phyloP scores from a whole-genome alignment of 1,140 invertebrate species.

The Drosophila arizonae region DNA sequence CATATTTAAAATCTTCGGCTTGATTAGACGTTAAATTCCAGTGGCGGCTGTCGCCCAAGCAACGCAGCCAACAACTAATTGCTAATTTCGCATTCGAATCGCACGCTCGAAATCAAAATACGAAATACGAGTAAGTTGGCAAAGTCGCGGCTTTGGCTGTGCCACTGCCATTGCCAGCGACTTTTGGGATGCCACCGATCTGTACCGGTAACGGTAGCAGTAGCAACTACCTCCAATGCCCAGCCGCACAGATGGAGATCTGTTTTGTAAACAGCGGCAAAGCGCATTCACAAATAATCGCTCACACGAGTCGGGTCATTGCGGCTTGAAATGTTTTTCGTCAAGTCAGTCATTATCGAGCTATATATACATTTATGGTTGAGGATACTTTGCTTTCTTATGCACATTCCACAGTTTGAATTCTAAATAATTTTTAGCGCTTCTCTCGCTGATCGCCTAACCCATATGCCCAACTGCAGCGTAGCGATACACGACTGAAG shows the following conservation, averaged over 20 bases:
- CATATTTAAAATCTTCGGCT: constrained; percentile 72
- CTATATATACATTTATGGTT: too few species aligned
- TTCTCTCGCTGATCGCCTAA: not conserved
- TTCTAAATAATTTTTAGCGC: too few species aligned
- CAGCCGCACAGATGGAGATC: constrained; percentile 32
- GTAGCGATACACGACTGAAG: constrained; percentile 21
- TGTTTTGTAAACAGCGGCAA: constrained; percentile 15
- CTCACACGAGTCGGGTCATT: not conserved
- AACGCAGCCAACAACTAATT: constrained; percentile 66
- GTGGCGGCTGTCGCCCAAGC: constrained; percentile 58
- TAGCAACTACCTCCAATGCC: not conserved
- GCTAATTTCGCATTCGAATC: constrained; percentile 77
- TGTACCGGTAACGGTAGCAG: not conserved
- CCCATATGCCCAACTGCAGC: constrained; percentile 25
- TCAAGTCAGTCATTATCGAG: too few species aligned
- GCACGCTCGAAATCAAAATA: constrained; percentile 71
- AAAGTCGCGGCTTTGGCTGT: constrained; percentile 9
- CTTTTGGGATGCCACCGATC: constrained; percentile 29
- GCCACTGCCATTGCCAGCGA: constrained; percentile 44
- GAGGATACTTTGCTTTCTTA: too few species aligned
- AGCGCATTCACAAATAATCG: not conserved
- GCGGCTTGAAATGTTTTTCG: not conserved
- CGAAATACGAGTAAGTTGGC: constrained; percentile 72
- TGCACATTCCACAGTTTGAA: too few species aligned
- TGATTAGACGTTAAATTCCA: constrained; percentile 71